Evolutionary conservation across 2,888 invertebrate genomes (phyloP), one percentile per base, ranked within the genome.

Genomic region (Choreutis nemorana): DNA sequence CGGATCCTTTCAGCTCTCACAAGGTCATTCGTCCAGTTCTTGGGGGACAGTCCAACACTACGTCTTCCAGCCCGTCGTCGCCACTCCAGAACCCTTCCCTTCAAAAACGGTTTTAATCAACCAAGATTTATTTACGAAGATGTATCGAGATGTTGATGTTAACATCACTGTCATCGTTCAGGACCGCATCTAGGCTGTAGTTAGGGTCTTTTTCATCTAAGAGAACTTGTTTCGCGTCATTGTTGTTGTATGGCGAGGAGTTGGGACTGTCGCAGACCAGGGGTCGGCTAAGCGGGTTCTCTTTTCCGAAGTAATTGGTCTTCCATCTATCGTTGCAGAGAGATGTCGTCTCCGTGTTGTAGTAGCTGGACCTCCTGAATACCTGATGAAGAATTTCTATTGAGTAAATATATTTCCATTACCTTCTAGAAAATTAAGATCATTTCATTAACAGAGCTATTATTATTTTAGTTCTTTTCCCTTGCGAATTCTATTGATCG

Each of bases 301-400:
- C 46, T 3, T 55, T 54, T n/a, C 43, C 47, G 34, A 41, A 51
- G 33, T 53, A 42, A 3, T 50, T 61, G 9, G 51, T 47, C 25
- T 52, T 55, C 51, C 65, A 57, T 24, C 56, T 56, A 2, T 65
- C 62, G 14, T 46, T 53, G 42, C 60, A 58, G 0, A 60, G 42
- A 10, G 50, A 54, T 1, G 54, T 57, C 3, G 57, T 54, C 31
- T 71, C 67, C 0, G 62, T 50, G 1, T 51, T 55, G 22, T 57
- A 54, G 42, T 50, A 63, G 44, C 68, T 68, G 45, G 41, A 45
- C 11, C 36, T 37, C 56, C 57, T 34, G 29, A 44, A 37, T 7
- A 42, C 41, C 11, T 49, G 52, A n/a, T 40, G 41, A 22, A n/a
- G n/a, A n/a, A n/a, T n/a, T n/a, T n/a, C n/a, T n/a, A n/a, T n/a